These are phyloP conservation scores for Bubalus kerabau DNA, from an alignment of 2,113 vertebrate species.

Conservation along the genomic window DNA sequence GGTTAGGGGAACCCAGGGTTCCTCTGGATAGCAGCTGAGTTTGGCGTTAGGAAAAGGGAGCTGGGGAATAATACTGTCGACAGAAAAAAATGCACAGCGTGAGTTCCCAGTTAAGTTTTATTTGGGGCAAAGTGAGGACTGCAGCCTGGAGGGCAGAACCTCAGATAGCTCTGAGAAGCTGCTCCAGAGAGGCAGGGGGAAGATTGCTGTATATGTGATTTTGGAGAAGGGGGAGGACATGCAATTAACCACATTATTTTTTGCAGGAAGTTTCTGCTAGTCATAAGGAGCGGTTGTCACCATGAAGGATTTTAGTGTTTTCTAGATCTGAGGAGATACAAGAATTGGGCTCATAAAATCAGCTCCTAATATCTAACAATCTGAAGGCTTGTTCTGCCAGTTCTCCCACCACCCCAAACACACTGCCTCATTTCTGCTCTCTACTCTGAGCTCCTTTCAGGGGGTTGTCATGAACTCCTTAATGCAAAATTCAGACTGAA, in stretches of 20 bases:
- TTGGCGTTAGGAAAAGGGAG: neutral
- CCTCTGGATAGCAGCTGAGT: neutral
- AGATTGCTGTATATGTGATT: fast-evolving
- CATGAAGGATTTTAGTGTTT: neutral
- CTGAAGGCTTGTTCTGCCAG: neutral
- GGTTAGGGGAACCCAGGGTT: neutral
- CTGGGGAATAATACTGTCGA: neutral
- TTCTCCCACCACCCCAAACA: neutral
- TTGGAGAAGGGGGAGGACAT: neutral
- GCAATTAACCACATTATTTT: neutral
- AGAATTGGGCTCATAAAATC: neutral
- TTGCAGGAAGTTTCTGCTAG: neutral
- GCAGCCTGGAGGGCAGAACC: neutral
- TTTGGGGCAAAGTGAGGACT: neutral
- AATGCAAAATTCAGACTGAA: neutral
- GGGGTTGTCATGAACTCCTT: neutral
- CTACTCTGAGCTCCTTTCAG: neutral
- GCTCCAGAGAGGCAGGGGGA: neutral
- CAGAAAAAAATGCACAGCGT: neutral
- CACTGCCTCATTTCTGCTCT: neutral
- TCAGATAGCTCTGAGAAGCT: neutral
- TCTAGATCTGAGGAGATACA: neutral
- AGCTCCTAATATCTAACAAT: neutral
- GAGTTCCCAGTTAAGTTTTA: neutral
- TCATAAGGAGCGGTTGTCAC: neutral